Conservation (phyloP, 2,888 invertebrate species). For the Drosophila bunnanda region DNA sequence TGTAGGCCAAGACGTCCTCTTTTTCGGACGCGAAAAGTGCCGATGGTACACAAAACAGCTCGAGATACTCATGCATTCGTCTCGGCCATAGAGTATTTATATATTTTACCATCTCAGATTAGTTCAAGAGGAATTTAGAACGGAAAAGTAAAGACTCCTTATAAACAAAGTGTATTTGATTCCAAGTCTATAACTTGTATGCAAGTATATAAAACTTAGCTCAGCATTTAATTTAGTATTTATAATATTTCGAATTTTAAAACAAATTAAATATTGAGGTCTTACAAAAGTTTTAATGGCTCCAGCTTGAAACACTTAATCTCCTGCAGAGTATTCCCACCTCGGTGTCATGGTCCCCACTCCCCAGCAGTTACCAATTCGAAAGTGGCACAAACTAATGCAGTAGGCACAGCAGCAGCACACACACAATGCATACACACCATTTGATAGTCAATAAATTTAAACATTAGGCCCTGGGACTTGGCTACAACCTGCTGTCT, state of each 20-base stretch:
- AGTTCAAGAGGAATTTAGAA: not conserved
- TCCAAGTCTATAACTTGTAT: not conserved
- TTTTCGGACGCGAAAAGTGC: slow-evolving; percentile 2
- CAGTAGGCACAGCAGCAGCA: slow-evolving; percentile 60
- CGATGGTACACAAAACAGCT: slow-evolving; percentile 1
- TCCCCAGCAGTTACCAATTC: slow-evolving; percentile 26
- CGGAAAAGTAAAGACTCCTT: not conserved
- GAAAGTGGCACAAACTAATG: slow-evolving; percentile 74
- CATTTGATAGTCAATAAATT: slow-evolving; percentile 77
- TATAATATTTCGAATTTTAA: accelerated
- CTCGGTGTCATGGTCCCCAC: slow-evolving; percentile 13
- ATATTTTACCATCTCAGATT: not conserved
- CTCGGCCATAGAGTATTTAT: not conserved
- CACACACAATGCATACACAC: slow-evolving; percentile 50
- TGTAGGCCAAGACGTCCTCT: slow-evolving; percentile 33
- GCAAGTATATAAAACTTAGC: not conserved
- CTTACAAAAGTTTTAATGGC: not conserved
- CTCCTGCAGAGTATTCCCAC: slow-evolving; percentile 17
- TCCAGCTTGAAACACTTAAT: not conserved
- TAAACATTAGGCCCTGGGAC: slow-evolving; percentile 62
- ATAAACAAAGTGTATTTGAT: no score
- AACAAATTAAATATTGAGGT: not conserved
- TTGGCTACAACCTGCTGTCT: slow-evolving; percentile 14
- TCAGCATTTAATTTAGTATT: not conserved
- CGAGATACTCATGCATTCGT: slow-evolving; percentile 4